These are phyloP conservation scores for Cyrtonyx montezumae DNA, from an alignment of 2,113 vertebrate genomes.

Conservation along the genomic window DNA sequence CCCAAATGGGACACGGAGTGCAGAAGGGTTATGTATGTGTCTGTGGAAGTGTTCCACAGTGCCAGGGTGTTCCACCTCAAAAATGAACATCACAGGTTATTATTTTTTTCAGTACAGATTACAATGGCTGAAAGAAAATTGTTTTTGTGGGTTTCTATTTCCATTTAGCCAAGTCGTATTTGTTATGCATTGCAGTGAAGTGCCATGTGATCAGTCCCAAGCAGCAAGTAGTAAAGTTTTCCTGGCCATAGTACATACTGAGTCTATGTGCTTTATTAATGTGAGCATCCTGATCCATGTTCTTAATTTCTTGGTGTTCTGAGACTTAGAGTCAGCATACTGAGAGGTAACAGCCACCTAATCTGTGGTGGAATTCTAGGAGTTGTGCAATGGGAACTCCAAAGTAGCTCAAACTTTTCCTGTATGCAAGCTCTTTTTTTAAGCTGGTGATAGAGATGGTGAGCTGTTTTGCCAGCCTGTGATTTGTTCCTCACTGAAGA, in stretches of 20 bases:
- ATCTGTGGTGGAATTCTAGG: not conserved
- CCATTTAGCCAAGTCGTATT: not conserved
- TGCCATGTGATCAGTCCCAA: not conserved
- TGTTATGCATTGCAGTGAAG: not conserved
- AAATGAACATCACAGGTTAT: not conserved
- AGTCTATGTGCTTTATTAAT: not conserved
- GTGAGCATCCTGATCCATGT: not conserved
- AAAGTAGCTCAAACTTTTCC: not conserved
- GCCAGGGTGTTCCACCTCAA: not conserved
- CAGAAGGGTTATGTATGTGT: not conserved
- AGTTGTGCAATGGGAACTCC: constrained; percentile 16
- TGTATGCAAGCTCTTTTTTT: not conserved
- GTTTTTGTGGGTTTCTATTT: not conserved
- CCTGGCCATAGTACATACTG: not conserved
- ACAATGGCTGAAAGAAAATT: not conserved
- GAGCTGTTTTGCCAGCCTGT: not conserved
- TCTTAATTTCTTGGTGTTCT: not conserved
- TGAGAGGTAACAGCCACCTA: not conserved
- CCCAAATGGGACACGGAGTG: not conserved
- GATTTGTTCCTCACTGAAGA: constrained; percentile 18
- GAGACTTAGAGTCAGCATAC: not conserved
- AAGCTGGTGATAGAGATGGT: not conserved
- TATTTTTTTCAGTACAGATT: not conserved
- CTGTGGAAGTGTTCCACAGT: not conserved
- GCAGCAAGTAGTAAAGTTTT: not conserved